A percentile compares a stretch with the other conserved stretches of the same genome.
Conservation (phyloP, 2,888 invertebrate species). For the Drosophila ustulata region DNA sequence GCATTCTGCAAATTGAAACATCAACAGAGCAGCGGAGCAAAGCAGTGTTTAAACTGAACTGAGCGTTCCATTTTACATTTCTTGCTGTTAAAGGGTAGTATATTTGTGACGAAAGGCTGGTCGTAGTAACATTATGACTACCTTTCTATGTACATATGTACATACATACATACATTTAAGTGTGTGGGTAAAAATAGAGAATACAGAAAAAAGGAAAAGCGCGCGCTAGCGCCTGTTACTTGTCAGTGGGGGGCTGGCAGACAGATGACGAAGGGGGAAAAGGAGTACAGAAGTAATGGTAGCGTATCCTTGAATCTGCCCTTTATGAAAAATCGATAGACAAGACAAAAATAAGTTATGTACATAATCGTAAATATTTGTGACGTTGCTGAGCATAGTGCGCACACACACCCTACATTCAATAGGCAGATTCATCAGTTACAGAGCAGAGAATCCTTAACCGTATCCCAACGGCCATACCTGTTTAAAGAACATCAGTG, state of each 20-base stretch:
- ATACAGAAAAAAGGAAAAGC: constrained; percentile 1
- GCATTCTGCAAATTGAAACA: constrained; percentile 71
- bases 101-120: constrained; percentile 22
- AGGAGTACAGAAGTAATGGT: constrained; percentile 38
- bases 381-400: constrained; percentile 15
- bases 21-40: constrained; percentile 39
- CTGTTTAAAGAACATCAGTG: not conserved
- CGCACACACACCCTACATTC: not conserved
- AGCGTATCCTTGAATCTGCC: constrained; percentile 67
- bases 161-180: not conserved
- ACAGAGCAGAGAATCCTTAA: constrained; percentile 13
- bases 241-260: not conserved
- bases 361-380: constrained; percentile 68
- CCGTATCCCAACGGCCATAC: not conserved
- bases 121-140: constrained; percentile 8
- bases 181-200: constrained; percentile 7
- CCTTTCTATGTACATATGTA: not conserved
- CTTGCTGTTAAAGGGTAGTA: constrained; percentile 57
- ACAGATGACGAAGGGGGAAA: not conserved
- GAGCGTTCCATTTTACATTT: constrained; percentile 35
- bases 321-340: constrained; percentile 61
- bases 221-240: constrained; percentile 55
- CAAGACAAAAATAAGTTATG: constrained; percentile 64
- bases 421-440: not conserved
- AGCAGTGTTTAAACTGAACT: constrained; percentile 46